Evolutionary conservation across 2,113 vertebrate genomes (phyloP), one percentile per base, ranked within the genome.

Genomic region (Myrmecobius fasciatus): DNA sequence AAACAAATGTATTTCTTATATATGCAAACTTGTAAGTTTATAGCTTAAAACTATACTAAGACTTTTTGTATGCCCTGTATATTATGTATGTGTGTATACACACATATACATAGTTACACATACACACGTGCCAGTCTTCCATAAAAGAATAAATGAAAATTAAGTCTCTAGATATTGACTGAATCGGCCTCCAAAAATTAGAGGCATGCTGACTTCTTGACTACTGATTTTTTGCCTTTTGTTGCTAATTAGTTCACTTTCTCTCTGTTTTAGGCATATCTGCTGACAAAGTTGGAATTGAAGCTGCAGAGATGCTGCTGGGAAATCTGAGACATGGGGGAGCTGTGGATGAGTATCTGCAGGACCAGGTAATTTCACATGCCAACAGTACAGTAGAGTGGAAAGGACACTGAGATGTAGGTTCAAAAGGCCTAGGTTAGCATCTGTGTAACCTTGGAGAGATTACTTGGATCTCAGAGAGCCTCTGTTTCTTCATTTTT

Each of bases 331-430:
- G 99, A 97, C 99, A 99, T 94, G 99, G 99, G 51, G 99, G 99
- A 96, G 99, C 99, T 53, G 99, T 99, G 96, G 99, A 99, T 48
- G 99, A 99, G 95, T 99, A 99, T 97, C 98, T 99, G 75, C 99
- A 99, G 98, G 99, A 99, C 95, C 99, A 99, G 98, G 99, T 99
- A 98, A 98, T 26, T 52, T 22, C n/a, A 12, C 47, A n/a, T 43
- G 3, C 31, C 60, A 67, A 31, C 56, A 31, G 54, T 31, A 31
- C 25, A 56, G 9, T 56, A n/a, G 60, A 67, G 67, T 75, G 36
- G 17, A 75, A 75, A 83, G 67, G 25, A 83, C 67, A 43, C 0
- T 43, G 67, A n/a, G 14, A n/a, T 75, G 36, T 83, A 20, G n/a
- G 67, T 3, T 43, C 17, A 83, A 8, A 43, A 83, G 17, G n/a